A percentile compares a stretch with the other conserved stretches of the same genome.
These are phyloP conservation scores for Apteryx mantelli DNA, from an alignment of 2,113 vertebrate species.

Conservation along the genomic window DNA sequence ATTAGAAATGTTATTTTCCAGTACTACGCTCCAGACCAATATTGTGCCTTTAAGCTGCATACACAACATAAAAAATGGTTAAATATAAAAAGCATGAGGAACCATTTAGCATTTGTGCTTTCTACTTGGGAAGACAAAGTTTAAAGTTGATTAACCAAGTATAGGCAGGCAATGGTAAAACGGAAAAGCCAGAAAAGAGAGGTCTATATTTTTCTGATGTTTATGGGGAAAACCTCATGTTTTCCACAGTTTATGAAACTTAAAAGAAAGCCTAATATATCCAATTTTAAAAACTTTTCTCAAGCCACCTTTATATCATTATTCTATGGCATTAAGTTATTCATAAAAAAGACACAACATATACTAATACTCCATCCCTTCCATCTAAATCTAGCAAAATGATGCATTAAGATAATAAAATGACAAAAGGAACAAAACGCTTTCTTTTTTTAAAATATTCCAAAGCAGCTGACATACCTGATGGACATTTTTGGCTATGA, in stretches of 20 bases:
- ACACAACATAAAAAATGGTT: background rate
- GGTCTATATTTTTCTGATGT: background rate
- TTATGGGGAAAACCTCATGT: background rate
- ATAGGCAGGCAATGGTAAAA: background rate
- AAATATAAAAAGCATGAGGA: background rate
- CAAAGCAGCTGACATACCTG: background rate
- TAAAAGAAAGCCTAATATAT: background rate
- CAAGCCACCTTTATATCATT: background rate
- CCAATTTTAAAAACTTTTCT: background rate
- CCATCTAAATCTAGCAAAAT: background rate
- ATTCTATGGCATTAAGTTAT: background rate
- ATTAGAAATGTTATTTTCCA: background rate
- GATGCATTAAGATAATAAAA: background rate
- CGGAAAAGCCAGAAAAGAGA: background rate
- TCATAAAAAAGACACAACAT: background rate
- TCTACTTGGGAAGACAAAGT: background rate
- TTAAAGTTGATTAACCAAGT: background rate
- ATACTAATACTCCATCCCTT: background rate
- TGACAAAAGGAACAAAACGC: background rate
- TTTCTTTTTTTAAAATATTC: background rate
- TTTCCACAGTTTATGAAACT: background rate
- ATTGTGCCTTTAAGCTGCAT: background rate
- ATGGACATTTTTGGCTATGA: constrained; percentile 30
- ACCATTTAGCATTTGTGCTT: background rate
- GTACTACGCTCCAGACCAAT: background rate